Evolutionary conservation across 2,888 invertebrate genomes (phyloP).

Genomic region (Blomia tropicalis): DNA sequence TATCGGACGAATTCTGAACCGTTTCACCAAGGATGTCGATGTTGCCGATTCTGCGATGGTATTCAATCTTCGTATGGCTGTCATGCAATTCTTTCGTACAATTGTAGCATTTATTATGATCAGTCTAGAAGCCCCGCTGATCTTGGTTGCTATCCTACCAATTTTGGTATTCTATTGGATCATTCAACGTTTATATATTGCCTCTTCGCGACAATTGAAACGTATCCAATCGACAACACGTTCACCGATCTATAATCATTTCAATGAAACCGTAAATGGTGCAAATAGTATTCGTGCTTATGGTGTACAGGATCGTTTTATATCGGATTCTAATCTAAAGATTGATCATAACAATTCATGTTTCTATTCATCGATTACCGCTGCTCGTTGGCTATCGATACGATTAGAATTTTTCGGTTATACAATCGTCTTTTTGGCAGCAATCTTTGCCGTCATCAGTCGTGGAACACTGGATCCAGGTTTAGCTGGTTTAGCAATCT

Average conservation of each 20-base stretch:
- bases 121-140: constrained; percentile 34
- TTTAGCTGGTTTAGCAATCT: constrained; percentile 39
- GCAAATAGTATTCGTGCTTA: constrained; percentile 72
- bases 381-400: constrained; percentile 37
- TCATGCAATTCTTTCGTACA: constrained; percentile 28
- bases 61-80: constrained; percentile 29
- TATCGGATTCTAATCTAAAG: constrained; percentile 64
- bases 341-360: constrained; percentile 39
- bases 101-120: constrained; percentile 32
- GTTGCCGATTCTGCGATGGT: constrained; percentile 31
- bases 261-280: constrained; percentile 65
- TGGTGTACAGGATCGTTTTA: constrained; percentile 60
- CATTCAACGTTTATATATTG: constrained; percentile 63
- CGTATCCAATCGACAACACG: constrained; percentile 77
- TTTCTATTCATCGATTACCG: constrained; percentile 32
- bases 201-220: constrained; percentile 81
- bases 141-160: constrained; percentile 34
- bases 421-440: constrained; percentile 43
- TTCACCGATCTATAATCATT: constrained; percentile 91
- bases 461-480: constrained; percentile 48
- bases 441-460: constrained; percentile 43
- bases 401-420: constrained; percentile 42
- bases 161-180: constrained; percentile 34
- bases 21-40: constrained; percentile 32
- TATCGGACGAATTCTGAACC: constrained; percentile 29